Percentiles rank a stretch among this genome's conserved stretches.
Conservation (phyloP, 2,113 vertebrate genomes). For the Garra rufa region DNA sequence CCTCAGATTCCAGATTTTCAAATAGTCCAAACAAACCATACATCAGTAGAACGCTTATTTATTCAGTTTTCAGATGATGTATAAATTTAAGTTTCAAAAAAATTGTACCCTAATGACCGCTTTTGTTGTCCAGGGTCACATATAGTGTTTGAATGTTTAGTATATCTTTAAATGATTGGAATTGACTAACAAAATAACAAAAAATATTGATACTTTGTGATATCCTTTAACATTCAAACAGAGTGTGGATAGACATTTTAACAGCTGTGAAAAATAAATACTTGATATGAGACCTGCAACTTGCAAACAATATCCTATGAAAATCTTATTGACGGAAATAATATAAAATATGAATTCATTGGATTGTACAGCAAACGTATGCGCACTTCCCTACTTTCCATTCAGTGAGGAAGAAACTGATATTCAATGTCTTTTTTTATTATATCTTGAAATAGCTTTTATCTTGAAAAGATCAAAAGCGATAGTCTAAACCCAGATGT, state of each 20-base stretch:
- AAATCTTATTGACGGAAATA: background rate
- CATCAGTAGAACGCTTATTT: no score
- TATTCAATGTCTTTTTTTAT: background rate
- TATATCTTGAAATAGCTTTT: background rate
- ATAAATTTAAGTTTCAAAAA: no score
- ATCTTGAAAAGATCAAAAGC: background rate
- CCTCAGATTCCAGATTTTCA: no score
- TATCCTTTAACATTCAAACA: background rate
- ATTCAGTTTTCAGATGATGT: no score
- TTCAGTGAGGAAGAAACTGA: background rate
- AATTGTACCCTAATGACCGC: no score
- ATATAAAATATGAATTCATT: background rate
- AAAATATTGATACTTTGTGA: background rate
- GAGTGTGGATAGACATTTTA: background rate
- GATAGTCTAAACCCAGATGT: background rate
- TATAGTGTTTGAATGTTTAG: no score
- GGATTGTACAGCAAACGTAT: background rate
- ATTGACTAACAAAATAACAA: background rate
- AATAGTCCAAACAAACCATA: no score
- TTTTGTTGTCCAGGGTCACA: no score
- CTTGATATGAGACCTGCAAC: background rate
- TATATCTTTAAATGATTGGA: background rate
- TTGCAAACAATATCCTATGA: background rate
- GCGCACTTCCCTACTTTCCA: background rate
- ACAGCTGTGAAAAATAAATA: background rate